Conservation (phyloP, 2,797 vertebrate species). For the Nyctalus aviator region DNA sequence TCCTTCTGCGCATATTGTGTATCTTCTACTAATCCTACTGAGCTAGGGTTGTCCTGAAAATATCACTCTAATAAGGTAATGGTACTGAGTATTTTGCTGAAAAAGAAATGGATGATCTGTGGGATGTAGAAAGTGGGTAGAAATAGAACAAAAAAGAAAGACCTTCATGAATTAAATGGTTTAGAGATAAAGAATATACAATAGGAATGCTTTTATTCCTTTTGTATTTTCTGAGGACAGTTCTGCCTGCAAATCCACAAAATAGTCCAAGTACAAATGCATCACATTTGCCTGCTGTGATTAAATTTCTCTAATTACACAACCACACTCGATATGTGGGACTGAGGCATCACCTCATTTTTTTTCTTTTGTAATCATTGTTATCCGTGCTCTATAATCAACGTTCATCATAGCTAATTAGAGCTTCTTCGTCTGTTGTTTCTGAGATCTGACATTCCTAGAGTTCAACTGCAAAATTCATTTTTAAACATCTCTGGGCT, state of each 20-base stretch:
- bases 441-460: constrained; percentile 84
- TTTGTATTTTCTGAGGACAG: constrained; percentile 57
- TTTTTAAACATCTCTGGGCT: constrained; percentile 79
- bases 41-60: not conserved
- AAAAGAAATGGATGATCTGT: constrained; percentile 42
- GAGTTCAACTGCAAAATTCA: constrained; percentile 85
- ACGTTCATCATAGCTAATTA: constrained; percentile 88
- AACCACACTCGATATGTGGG: constrained; percentile 79
- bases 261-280: constrained; percentile 80
- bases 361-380: constrained; percentile 84
- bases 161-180: constrained; percentile 50
- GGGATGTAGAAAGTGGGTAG: not conserved
- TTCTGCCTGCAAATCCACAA: constrained; percentile 63
- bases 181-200: constrained; percentile 22
- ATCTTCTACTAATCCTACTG: constrained; percentile 21
- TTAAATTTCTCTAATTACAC: constrained; percentile 88
- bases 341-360: constrained; percentile 74
- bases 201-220: constrained; percentile 31
- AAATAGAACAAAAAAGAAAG: not conserved
- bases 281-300: constrained; percentile 84
- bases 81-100: not conserved
- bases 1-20: not conserved
- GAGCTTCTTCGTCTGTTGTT: constrained; percentile 80
- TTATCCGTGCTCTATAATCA: constrained; percentile 86
- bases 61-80: not conserved